Evolutionary conservation across 2,888 invertebrate genomes (phyloP), one percentile per base, ranked within the genome.

Genomic region (Chamaedrilus cognettii): DNA sequence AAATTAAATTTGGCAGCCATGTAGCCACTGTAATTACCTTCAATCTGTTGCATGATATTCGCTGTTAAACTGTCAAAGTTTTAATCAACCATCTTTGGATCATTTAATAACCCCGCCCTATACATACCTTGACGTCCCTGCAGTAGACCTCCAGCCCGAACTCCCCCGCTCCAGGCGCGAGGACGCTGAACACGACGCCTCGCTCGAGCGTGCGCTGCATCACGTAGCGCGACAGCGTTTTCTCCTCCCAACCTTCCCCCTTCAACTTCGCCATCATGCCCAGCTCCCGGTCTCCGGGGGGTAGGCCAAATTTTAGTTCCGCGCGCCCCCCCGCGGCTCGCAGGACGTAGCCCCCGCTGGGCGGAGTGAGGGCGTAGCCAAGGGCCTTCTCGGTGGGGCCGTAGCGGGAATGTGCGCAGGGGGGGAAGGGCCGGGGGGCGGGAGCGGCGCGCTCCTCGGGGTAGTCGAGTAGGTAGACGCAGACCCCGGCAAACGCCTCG

Each of bases 251-350:
- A 5, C 64, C 67, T 68, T 79, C 80, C 67, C 74, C 74, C 75
- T 83, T 83, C 67, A 83, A 70, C 70, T 83, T 83, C 34, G 80
- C 82, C 77, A 81, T 82, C 72, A 83, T 83, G 72, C 82, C 79
- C 76, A 82, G 78, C 34, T 64, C n/a, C 23, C 23, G 7, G 19
- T 30, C 30, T 7, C 11, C 15, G 7, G 11, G 28, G 4, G 58
- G 33, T 31, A 33, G 30, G 30, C 31, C 66, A 69, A 82, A 78
- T 67, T 79, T 78, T 35, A 83, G 74, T 71, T 83, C 82, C 5
- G 78, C 80, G 67, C 80, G 79, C 49, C 82, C 82, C 15, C 71
- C 71, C 0, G 80, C 80, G 65, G 78, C 64, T 7, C 31, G 7
- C 63, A 82, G 73, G 19, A 77, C 77, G 57, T 80, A 79, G 0